Evolutionary conservation across 2,888 invertebrate genomes (phyloP).

Genomic region (Reticulitermes lucifugus): DNA sequence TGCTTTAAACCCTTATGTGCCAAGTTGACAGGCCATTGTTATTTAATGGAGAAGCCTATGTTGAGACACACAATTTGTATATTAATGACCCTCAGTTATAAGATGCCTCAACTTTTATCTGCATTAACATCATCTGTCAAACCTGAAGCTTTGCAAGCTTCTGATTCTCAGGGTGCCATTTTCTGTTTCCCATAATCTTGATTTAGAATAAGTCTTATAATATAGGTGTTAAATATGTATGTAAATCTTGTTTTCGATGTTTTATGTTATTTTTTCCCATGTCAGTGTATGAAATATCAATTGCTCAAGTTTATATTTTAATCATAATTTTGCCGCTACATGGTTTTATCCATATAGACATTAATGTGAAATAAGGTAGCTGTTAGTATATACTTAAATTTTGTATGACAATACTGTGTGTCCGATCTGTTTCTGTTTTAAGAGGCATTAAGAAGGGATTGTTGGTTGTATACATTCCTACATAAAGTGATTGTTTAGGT

Average conservation of each 20-base stretch:
- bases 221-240: conserved; percentile 46
- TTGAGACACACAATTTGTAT: conserved; percentile 3
- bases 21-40: neutral
- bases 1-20: conserved; percentile 11
- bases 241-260: conserved; percentile 42
- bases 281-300: conserved; percentile 50
- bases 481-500: neutral
- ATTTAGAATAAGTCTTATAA: conserved; percentile 20
- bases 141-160: conserved; percentile 47
- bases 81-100: neutral
- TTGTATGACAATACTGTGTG: conserved; percentile 15
- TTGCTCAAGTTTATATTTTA: conserved; percentile 52
- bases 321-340: conserved; percentile 38
- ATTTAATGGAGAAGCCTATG: neutral
- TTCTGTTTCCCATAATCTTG: conserved; percentile 50
- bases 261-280: conserved; percentile 38
- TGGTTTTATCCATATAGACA: neutral
- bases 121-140: conserved; percentile 49
- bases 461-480: conserved; percentile 27
- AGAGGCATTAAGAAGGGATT: conserved; percentile 42
- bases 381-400: conserved; percentile 19
- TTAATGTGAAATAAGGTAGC: neutral
- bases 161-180: conserved; percentile 62
- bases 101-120: conserved; percentile 43
- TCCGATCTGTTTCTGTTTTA: conserved; percentile 47